Percentiles rank a stretch among this genome's conserved stretches.
Conservation (phyloP, 2,113 vertebrate genomes). For the Empidonax traillii region DNA sequence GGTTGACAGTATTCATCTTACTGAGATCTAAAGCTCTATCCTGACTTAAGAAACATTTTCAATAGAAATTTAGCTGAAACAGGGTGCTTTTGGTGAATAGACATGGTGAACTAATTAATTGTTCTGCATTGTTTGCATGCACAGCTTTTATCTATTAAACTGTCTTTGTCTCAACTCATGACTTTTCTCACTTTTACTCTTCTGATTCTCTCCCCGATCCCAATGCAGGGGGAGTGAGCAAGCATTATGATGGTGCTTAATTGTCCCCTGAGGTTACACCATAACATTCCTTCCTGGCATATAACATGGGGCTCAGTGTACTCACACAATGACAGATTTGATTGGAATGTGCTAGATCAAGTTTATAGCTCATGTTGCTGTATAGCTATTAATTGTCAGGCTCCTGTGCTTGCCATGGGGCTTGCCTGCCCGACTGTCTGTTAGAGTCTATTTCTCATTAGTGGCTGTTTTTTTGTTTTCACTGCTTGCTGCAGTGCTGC, state of each 20-base stretch:
- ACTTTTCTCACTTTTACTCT: not conserved
- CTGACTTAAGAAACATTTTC: not conserved
- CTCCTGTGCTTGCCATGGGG: not conserved
- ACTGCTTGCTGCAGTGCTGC: not conserved
- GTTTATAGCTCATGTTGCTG: not conserved
- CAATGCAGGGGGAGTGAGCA: rapidly evolving
- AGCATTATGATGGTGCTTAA: rapidly evolving
- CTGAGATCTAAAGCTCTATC: not conserved
- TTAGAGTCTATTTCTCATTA: not conserved
- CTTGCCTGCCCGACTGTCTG: not conserved
- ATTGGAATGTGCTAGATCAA: not conserved
- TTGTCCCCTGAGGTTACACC: not conserved
- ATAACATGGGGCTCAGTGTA: not conserved
- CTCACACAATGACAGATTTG: not conserved
- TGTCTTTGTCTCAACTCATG: not conserved
- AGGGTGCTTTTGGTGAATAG: not conserved
- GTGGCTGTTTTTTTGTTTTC: not conserved
- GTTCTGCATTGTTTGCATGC: not conserved
- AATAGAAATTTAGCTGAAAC: not conserved
- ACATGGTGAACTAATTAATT: not conserved
- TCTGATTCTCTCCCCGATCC: not conserved
- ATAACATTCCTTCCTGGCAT: not conserved
- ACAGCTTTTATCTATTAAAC: not conserved
- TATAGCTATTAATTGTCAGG: not conserved
- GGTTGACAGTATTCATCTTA: not conserved